phyloP scores from a whole-genome alignment of 1,140 invertebrate species.

The Lordiphosa mommai region DNA sequence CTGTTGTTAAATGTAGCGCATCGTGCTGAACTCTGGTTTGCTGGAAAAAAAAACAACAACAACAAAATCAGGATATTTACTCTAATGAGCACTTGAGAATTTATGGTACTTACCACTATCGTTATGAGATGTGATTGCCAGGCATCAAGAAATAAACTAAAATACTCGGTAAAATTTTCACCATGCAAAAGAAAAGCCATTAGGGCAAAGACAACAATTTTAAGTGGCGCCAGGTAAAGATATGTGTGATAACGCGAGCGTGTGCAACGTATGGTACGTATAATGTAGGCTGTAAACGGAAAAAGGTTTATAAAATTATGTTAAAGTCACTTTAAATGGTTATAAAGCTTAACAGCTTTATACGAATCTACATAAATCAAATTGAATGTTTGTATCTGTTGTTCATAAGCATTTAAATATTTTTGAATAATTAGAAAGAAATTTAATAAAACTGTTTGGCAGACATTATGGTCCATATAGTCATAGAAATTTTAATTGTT shows the following conservation, averaged over 20 bases:
- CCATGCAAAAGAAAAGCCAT: constrained; percentile 82
- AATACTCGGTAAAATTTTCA: constrained; percentile 81
- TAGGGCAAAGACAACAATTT: constrained; percentile 84
- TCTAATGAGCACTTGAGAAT: background rate
- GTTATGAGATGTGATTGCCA: constrained; percentile 82
- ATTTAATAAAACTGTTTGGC: no score
- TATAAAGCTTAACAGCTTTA: background rate
- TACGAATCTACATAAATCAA: background rate
- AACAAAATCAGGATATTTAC: background rate
- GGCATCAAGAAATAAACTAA: constrained; percentile 79
- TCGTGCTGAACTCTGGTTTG: constrained; percentile 13
- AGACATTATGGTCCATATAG: no score
- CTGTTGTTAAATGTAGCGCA: constrained; percentile 21
- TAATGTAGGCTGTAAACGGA: constrained; percentile 47
- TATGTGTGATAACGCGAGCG: constrained; percentile 86
- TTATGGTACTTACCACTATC: constrained; percentile 80
- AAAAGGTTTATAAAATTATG: background rate
- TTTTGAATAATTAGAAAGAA: no score
- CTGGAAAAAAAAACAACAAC: constrained; percentile 8
- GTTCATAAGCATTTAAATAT: no score
- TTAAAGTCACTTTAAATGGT: background rate
- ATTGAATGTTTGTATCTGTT: no score
- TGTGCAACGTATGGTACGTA: constrained; percentile 70
- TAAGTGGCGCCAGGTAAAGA: constrained; percentile 85
- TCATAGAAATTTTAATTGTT: no score